Conservation (phyloP, 2,113 vertebrate genomes). For the Muntiacus reevesi region DNA sequence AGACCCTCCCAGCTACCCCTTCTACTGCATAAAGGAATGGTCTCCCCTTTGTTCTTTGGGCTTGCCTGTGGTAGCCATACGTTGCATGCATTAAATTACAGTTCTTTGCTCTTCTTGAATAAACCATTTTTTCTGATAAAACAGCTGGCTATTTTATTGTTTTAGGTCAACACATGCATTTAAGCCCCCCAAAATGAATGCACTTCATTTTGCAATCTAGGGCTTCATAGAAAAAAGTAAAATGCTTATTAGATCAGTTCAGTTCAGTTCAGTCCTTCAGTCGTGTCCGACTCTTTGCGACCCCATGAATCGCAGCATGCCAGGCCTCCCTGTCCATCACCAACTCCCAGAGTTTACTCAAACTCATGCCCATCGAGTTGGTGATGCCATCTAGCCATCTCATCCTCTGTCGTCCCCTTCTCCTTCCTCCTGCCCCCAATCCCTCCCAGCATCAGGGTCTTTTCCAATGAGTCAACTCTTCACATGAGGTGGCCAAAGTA, state of each 20-base stretch:
- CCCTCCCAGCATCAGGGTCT: too few relatives aligned
- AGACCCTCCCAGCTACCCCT: neutral
- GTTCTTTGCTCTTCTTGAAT: neutral
- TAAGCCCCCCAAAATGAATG: neutral
- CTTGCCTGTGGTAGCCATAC: neutral
- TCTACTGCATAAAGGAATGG: neutral
- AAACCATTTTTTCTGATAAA: neutral
- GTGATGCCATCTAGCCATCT: too few relatives aligned
- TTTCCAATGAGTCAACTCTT: too few relatives aligned
- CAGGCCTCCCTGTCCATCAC: too few relatives aligned
- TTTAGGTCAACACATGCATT: neutral
- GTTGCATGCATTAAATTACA: neutral
- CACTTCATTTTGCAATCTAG: neutral
- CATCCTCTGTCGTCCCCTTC: too few relatives aligned
- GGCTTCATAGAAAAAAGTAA: neutral
- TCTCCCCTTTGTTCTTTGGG: neutral
- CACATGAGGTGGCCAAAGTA: too few relatives aligned
- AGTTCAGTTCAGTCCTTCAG: too few relatives aligned
- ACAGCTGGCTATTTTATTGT: neutral
- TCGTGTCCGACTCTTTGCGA: too few relatives aligned
- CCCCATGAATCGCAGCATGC: too few relatives aligned
- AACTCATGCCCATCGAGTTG: too few relatives aligned
- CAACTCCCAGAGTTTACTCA: too few relatives aligned
- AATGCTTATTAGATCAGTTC: neutral
- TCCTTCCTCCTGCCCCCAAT: too few relatives aligned